Evolutionary conservation across 2,113 vertebrate species (phyloP).

Genomic region (Donacobius atricapilla): DNA sequence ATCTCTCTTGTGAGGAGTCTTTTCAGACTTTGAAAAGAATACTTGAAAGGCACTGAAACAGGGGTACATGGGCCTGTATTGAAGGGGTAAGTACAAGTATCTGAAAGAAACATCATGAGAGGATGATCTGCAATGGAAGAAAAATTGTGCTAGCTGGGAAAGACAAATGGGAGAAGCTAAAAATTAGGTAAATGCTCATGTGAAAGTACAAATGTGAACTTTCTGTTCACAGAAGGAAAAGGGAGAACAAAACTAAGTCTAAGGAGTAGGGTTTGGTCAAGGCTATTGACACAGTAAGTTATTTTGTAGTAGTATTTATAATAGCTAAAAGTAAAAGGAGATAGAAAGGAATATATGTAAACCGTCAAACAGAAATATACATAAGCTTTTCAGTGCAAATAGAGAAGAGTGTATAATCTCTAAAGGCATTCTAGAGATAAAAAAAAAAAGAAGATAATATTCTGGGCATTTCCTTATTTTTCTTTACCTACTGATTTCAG

Average conservation of each 20-base stretch:
- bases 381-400: not conserved
- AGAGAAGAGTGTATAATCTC: not conserved
- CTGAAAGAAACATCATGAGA: not conserved
- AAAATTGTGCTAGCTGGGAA: not conserved
- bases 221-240: not conserved
- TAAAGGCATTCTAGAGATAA: not conserved
- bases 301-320: not conserved
- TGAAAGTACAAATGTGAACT: not conserved
- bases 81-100: not conserved
- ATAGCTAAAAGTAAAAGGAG: not conserved
- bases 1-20: not conserved
- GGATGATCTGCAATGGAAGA: not conserved
- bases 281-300: not conserved
- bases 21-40: not conserved
- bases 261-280: not conserved
- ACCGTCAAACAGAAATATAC: not conserved
- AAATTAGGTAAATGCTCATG: not conserved
- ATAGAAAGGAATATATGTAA: not conserved
- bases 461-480: not conserved
- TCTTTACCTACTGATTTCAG: not conserved
- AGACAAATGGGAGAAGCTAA: not conserved
- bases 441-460: not conserved
- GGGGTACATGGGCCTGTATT: fast-evolving
- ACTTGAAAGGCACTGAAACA: not conserved
- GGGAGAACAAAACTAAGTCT: not conserved